Conservation (phyloP, 2,888 invertebrate species). For the Cheiracanthium punctorium region DNA sequence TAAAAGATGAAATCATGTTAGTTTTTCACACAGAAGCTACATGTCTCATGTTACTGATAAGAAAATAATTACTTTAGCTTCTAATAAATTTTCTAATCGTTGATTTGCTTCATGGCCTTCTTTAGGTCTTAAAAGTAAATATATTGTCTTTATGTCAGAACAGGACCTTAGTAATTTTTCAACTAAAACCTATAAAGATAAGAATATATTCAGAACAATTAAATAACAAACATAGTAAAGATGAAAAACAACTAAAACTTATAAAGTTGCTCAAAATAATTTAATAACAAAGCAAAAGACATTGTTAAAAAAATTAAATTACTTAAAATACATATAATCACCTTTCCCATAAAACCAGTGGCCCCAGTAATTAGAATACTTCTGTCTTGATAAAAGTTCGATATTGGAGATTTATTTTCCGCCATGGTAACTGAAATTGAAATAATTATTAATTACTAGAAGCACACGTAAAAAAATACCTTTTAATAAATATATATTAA, state of each 20-base stretch:
- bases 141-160: constrained; percentile 84
- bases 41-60: neutral
- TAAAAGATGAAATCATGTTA: no score
- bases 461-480: no score
- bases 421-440: constrained; percentile 19
- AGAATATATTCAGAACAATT: no score
- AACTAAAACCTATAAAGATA: constrained; percentile 80
- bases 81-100: constrained; percentile 83
- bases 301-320: neutral
- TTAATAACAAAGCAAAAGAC: neutral
- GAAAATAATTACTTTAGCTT: constrained; percentile 82
- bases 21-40: no score
- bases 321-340: no score
- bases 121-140: constrained; percentile 85
- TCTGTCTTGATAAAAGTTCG: constrained; percentile 70
- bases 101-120: constrained; percentile 82
- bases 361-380: constrained; percentile 95
- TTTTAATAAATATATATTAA: no score
- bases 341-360: constrained; percentile 94
- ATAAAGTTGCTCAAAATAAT: neutral
- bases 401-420: constrained; percentile 54
- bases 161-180: constrained; percentile 92
- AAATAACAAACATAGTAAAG: no score
- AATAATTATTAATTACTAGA: neutral
- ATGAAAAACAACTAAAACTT: no score